Base-by-base conservation (phyloP, 1,140 invertebrate species). In the Microplitis demolitor region DNA sequence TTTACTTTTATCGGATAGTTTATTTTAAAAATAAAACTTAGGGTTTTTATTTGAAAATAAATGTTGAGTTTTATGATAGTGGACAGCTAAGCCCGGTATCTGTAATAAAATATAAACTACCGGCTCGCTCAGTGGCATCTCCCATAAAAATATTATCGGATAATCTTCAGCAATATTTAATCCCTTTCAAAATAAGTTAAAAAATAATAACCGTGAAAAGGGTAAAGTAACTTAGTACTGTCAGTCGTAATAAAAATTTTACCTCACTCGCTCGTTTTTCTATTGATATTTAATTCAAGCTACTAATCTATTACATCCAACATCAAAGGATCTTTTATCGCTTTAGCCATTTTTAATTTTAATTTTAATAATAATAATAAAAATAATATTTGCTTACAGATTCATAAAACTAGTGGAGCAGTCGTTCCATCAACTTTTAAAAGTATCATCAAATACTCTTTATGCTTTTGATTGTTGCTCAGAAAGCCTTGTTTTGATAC, bases 391-490 rank as follows among this genome's bases (percentile, higher is more conserved):
- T 45, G 11, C 11, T 45, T 45, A 45, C 24, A 24, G 24, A 24
- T 24, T 24, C 24, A 24, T 24, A 24, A 24, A 24, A 24, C 24
- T 24, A 24, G 24, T 24, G 24, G 24, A 24, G 24, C 34, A 45
- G 9, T 24, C 39, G 37, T 11, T n/a, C 56, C 4, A 54, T 60
- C 50, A 39, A 50, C 45, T 35, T 60, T 51, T 45, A 11, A 45
- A 45, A 45, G 39, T 45, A 3, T 5, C 70, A 72, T 66, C 66
- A 13, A 54, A 69, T 60, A 77, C 84, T 88, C 85, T 88, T 87
- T 82, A 85, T 87, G 87, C 82, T 88, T 88, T 88, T 88, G 87
- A 88, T 88, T 88, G 87, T 88, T 88, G 87, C 87, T 88, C 87
- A 86, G 85, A 88, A 87, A 86, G 83, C 85, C 85, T 84, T 84